Evolutionary conservation across 2,797 vertebrate genomes (phyloP), one percentile per base, ranked within the genome.

Genomic region (Brachyrhaphis roseni): DNA sequence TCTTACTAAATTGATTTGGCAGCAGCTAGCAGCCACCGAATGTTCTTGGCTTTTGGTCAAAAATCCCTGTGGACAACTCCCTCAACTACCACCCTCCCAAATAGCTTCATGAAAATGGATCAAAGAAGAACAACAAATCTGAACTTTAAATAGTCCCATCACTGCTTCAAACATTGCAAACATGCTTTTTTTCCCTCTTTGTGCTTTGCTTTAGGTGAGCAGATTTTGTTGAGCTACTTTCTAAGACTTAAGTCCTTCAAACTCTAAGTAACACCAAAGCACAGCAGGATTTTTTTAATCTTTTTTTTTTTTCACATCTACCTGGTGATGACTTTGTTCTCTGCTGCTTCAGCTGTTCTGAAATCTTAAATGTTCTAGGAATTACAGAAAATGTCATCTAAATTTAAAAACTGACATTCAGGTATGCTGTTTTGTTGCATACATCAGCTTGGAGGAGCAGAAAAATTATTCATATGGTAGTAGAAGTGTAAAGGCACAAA

Each of bases 101-200:
- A 82, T 71, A 45, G 55, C 70, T 82, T 82, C 74, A 87, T 88
- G 82, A 83, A 83, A 85, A 62, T 76, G 78, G 88, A 92, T 93
- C 86, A 91, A 90, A 91, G 81, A 36, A 20, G 81, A 90, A 91
- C 82, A 91, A 87, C 15, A 68, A 26, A 76, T 78, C 72, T 88
- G 87, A 92, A 92, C 87, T 91, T 51, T 77, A 70, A 77, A 87
- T 87, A 87, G 78, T 90, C 89, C 86, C 88, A 80, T 26, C 10
- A 74, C 80, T 79, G 85, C 89, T 84, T 84, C 76, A 82, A 82
- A 28, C n/a, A 57, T 79, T 84, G 83, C 76, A 82, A 82, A 28
- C n/a, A 57, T 79, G 76, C 76, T 72, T 55, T 78, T 85, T 83
- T 45, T 68, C 78, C 51, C 59, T 43, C 57, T 76, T 82, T 16